These are phyloP conservation scores for Aphis craccivora DNA, from an alignment of 1,140 invertebrate species.

Conservation along the genomic window DNA sequence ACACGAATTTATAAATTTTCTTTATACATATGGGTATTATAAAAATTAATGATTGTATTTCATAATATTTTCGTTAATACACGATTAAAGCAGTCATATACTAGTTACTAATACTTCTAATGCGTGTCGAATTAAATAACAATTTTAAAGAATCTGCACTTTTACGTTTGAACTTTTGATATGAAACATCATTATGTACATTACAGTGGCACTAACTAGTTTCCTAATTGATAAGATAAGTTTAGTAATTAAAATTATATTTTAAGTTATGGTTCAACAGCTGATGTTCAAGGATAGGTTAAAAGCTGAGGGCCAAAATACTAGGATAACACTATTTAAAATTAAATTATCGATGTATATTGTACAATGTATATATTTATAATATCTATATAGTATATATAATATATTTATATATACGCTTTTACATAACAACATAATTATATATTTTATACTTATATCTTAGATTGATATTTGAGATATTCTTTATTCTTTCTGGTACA, in stretches of 20 bases:
- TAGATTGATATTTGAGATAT: neutral
- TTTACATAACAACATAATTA: neutral
- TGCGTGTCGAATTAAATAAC: neutral
- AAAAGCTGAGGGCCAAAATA: neutral
- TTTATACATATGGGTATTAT: neutral
- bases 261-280: neutral
- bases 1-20: neutral
- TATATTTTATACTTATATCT: neutral
- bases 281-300: neutral
- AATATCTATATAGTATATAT: neutral
- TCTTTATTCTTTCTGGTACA: neutral
- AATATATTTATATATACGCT: neutral
- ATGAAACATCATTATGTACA: neutral
- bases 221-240: neutral
- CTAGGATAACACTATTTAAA: neutral
- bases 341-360: neutral
- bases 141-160: neutral
- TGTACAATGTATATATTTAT: neutral
- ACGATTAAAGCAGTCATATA: neutral
- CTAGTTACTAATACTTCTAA: neutral
- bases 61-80: neutral
- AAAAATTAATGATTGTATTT: neutral
- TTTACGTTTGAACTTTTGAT: neutral
- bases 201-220: neutral
- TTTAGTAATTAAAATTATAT: neutral